phyloP scores from a whole-genome alignment of 2,113 vertebrate species.

The Chauna torquata region DNA sequence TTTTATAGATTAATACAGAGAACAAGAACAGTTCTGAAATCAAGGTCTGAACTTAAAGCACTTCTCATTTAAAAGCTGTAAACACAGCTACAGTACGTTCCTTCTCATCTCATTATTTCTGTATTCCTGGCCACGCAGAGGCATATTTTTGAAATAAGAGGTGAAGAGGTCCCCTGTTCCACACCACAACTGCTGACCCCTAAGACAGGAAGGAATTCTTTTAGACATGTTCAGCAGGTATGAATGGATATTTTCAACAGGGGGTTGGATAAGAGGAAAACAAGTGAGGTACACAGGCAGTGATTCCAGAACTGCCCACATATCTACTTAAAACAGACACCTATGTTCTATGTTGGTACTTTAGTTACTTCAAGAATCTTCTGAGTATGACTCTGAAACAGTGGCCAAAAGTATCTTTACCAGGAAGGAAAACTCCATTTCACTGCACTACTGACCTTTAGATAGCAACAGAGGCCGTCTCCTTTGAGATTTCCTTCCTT shows the following conservation, averaged over 20 bases:
- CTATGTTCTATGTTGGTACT: neutral
- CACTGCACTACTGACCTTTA: slow-evolving; percentile 84
- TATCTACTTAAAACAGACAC: neutral
- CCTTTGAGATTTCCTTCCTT: slow-evolving; percentile 94
- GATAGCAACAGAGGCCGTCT: slow-evolving; percentile 95
- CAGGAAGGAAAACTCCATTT: neutral
- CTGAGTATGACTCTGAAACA: neutral
- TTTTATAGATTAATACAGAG: neutral
- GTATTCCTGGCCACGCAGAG: neutral
- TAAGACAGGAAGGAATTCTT: neutral
- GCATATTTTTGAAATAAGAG: neutral
- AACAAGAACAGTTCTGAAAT: neutral
- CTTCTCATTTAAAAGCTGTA: neutral
- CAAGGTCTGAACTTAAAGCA: neutral
- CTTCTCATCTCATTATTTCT: neutral
- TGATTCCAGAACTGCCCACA: neutral
- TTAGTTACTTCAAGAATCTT: neutral
- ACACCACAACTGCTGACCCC: neutral
- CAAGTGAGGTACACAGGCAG: neutral
- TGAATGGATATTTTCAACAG: neutral
- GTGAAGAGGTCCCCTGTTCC: neutral
- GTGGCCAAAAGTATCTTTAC: neutral
- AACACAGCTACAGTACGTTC: neutral
- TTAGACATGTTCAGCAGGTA: neutral
- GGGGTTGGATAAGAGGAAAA: neutral